Base-by-base conservation (phyloP, 2,797 vertebrate genomes). In the Poeciliopsis paucimaculata region DNA sequence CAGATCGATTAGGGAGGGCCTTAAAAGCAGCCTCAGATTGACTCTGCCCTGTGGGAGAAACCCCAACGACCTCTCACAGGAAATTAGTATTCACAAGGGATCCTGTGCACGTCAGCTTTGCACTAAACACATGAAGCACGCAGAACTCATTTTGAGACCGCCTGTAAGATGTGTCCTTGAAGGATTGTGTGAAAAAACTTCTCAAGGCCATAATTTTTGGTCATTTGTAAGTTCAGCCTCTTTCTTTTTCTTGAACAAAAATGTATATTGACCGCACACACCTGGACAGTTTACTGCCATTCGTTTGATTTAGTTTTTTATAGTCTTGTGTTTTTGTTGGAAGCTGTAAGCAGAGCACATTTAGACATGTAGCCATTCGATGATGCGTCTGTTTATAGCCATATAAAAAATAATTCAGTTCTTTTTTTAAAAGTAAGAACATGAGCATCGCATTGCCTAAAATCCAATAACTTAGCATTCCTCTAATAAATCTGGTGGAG, bases 71-170 rank as follows among this genome's bases (percentile, higher is more conserved):
- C 82, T 86, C 81, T 85, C 76, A 88, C 87, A 87, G 89, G 90
- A 93, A 93, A 90, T 91, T 78, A 68, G 78, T 79, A 87, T 88
- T 87, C 89, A 85, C 83, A 26, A 81, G 88, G 82, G 89, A 83
- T 72, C 9, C 31, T 79, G 64, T 62, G 74, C 57, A 87, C 39
- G 20, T 88, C 86, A 84, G 76, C 2, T 39, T 74, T 78, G 73
- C 70, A 79, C 70, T 76, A 72, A 76, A 71, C 79, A 73, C 80
- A 71, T 83, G 47, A 86, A 85, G 77, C 78, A 73, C 78, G 60
- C 77, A 64, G 82, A 10, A 72, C 76, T 11, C 31, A 34, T 34
- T 75, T 75, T 18, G 53, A 68, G 39, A 64, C 39, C 28, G 26
- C 39, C 73, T 71, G 18, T 51, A n/a, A 49, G 47, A 72, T 49